Evolutionary conservation across 2,113 vertebrate species (phyloP).

Genomic region (Centrocercus urophasianus): DNA sequence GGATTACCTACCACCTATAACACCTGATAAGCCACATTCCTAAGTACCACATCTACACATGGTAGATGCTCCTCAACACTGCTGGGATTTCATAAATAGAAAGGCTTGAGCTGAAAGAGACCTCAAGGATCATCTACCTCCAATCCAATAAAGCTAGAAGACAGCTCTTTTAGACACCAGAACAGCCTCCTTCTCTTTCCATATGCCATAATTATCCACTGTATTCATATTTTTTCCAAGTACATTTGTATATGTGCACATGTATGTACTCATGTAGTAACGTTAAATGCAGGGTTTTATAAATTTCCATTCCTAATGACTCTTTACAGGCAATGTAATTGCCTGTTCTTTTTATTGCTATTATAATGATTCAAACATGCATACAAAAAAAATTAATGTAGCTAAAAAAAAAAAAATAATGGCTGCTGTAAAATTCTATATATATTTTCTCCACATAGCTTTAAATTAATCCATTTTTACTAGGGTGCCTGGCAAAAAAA

Average conservation of each 20-base stretch:
- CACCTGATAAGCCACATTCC: too few relatives aligned
- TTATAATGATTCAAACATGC: conserved; percentile 10
- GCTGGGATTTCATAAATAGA: neutral
- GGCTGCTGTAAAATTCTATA: conserved; percentile 14
- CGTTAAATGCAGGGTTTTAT: neutral
- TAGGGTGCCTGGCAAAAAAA: conserved; percentile 33
- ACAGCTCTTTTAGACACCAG: neutral
- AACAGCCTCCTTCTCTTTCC: neutral
- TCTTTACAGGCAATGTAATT: conserved; percentile 41
- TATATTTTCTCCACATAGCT: neutral
- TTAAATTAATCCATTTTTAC: conserved; percentile 61
- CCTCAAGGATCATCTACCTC: too few relatives aligned
- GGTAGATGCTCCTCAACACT: neutral
- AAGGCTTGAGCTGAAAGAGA: too few relatives aligned
- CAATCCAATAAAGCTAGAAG: neutral
- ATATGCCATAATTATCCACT: neutral
- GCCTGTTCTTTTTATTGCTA: conserved; percentile 17
- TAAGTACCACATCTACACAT: too few relatives aligned
- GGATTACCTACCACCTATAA: too few relatives aligned
- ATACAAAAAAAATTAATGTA: neutral
- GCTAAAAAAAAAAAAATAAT: conserved; percentile 6
- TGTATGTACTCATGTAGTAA: neutral
- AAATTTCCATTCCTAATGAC: conserved; percentile 31
- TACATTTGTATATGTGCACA: neutral
- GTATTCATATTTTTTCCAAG: neutral